These are phyloP conservation scores for Sebastes ruberrimus DNA, from an alignment of 2,797 vertebrate genomes.

Conservation along the genomic window DNA sequence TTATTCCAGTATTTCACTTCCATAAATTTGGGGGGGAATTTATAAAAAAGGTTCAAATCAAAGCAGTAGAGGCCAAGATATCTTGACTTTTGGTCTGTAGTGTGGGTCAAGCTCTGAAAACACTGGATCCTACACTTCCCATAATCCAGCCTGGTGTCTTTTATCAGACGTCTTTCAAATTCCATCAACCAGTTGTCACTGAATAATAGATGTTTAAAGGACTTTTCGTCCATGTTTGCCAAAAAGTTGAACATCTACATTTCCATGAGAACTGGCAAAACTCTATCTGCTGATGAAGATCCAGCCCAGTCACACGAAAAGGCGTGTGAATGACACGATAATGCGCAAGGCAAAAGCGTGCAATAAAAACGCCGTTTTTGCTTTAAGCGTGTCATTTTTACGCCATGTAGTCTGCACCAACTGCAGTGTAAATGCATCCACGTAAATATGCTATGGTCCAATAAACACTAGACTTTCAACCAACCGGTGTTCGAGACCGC, in stretches of 20 bases:
- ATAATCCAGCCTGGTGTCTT: neutral
- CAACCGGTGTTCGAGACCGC: no score
- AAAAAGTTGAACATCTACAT: neutral
- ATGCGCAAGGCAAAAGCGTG: no score
- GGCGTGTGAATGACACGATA: no score
- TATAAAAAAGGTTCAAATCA: neutral
- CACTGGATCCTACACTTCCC: neutral
- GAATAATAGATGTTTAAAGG: neutral
- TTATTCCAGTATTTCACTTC: neutral
- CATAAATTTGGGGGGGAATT: neutral
- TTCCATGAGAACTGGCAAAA: neutral
- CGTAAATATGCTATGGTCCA: no score
- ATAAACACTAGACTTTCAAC: no score
- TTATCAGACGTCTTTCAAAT: neutral
- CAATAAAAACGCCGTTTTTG: no score
- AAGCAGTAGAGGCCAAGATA: neutral
- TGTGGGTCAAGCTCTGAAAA: neutral
- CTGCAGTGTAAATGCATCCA: no score
- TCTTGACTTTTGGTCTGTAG: neutral
- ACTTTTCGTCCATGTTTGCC: neutral
- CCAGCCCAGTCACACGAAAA: no score
- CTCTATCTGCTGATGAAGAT: neutral
- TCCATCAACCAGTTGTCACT: neutral
- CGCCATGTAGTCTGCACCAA: rapidly evolving
- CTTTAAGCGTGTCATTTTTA: no score